phyloP scores from a whole-genome alignment of 2,888 invertebrate genomes.

The Drosophila recens region DNA sequence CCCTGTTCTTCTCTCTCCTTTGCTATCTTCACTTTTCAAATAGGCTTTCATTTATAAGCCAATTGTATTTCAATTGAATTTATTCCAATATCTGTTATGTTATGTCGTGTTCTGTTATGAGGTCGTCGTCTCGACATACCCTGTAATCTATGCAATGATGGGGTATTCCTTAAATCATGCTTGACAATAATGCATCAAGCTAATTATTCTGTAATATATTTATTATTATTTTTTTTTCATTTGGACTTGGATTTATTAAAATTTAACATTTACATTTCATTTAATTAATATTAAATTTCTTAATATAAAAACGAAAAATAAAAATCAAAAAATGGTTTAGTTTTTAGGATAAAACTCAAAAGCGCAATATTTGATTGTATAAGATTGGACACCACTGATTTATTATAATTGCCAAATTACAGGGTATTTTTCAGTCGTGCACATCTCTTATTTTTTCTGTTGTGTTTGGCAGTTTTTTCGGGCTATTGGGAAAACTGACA shows the following conservation, averaged over 20 bases:
- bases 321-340: too few species aligned
- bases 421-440: not conserved
- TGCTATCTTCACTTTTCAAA: conserved; percentile 38
- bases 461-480: not conserved
- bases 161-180: not conserved
- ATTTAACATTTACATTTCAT: too few species aligned
- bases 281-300: too few species aligned
- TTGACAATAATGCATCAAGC: too few species aligned
- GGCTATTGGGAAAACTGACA: not conserved
- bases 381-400: too few species aligned
- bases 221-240: too few species aligned
- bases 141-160: not conserved
- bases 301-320: too few species aligned
- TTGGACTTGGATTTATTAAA: too few species aligned
- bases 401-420: not conserved
- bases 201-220: too few species aligned
- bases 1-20: not conserved
- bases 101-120: conserved; percentile 20
- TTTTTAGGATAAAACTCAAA: too few species aligned
- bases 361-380: too few species aligned
- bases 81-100: conserved; percentile 43
- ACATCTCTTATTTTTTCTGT: not conserved
- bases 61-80: conserved; percentile 75
- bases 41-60: conserved; percentile 73
- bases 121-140: conserved; percentile 5